These are phyloP conservation scores for Perccottus glenii DNA, from an alignment of 2,113 vertebrate genomes.

Conservation along the genomic window DNA sequence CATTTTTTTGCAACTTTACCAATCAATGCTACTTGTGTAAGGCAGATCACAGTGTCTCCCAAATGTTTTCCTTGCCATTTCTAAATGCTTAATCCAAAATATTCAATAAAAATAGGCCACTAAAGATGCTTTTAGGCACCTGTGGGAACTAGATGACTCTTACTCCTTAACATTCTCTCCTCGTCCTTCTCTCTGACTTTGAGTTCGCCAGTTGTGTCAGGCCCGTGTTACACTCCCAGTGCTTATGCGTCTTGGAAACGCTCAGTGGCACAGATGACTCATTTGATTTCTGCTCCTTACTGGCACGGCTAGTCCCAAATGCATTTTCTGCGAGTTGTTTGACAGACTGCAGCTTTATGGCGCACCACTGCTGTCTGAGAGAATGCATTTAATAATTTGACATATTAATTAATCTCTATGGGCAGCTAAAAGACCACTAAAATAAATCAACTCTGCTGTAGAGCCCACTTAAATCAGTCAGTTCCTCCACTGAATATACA, in stretches of 20 bases:
- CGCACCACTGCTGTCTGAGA: slow-evolving; percentile 5
- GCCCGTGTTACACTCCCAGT: slow-evolving; percentile 17
- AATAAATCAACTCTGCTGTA: background rate
- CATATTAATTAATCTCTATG: slow-evolving; percentile 15
- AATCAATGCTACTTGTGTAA: too few relatives aligned
- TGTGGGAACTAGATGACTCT: background rate
- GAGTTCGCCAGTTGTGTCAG: background rate
- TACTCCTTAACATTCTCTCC: background rate
- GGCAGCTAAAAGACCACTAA: background rate
- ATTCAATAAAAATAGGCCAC: too few relatives aligned
- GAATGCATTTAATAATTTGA: slow-evolving; percentile 6
- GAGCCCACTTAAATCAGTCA: background rate
- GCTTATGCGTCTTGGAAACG: slow-evolving; percentile 34
- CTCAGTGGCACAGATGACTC: slow-evolving; percentile 21
- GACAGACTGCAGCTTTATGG: slow-evolving; percentile 20
- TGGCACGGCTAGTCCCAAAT: slow-evolving; percentile 11
- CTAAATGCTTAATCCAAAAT: too few relatives aligned
- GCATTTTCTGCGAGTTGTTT: slow-evolving; percentile 9
- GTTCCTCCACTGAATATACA: background rate
- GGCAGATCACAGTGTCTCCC: too few relatives aligned
- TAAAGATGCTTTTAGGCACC: background rate
- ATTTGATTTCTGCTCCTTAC: slow-evolving; percentile 12
- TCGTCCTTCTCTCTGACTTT: too few relatives aligned
- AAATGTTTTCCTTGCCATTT: too few relatives aligned
- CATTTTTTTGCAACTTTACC: too few relatives aligned